Base-by-base conservation (phyloP, 2,113 vertebrate genomes). In the Dascyllus trimaculatus region DNA sequence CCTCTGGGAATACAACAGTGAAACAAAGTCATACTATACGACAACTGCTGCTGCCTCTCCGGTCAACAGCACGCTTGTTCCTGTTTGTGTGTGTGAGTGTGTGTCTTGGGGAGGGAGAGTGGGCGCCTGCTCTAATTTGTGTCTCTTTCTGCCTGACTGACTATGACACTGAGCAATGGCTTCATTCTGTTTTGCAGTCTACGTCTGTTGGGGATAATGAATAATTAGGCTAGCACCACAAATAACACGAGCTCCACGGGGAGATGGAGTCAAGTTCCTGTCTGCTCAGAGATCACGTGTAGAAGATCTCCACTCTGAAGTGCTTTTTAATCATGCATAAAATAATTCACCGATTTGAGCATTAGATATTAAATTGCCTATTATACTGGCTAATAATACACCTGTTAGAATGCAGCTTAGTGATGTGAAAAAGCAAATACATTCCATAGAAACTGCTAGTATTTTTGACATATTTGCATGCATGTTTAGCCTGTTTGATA, bases 131-230 rank as follows among this genome's bases (percentile, higher is more conserved):
- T 85, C 81, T 75, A 84, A 90, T 93, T 95, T 96, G 95, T 96
- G 93, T 90, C 93, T 95, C 91, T 96, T 98, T 98, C 96, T 94
- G 96, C 97, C 95, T 97, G 94, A 97, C 95, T 96, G 96, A 94
- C 94, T 97, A 93, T 95, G 96, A 96, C 97, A 96, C 94, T 94
- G 95, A 96, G 95, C 95, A 95, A 96, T 96, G 91, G 95, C 96
- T 97, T 96, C 96, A 95, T 97, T 97, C 89, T 91, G 88, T 89
- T 90, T 83, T 88, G 73, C 88, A 88, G 82, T 46, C 53, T 82
- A 54, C 87, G 87, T 89, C 92, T 90, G 82, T 88, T 90, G 89
- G 91, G 90, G 86, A 92, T 90, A 89, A 91, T 93, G 85, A 93
- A 92, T 92, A 91, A 92, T 92, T 91, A 91, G 85, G 76, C 81